Percentiles rank a stretch among this genome's conserved stretches.
Conservation (phyloP, 1,140 invertebrate species). For the Atta cephalotes region DNA sequence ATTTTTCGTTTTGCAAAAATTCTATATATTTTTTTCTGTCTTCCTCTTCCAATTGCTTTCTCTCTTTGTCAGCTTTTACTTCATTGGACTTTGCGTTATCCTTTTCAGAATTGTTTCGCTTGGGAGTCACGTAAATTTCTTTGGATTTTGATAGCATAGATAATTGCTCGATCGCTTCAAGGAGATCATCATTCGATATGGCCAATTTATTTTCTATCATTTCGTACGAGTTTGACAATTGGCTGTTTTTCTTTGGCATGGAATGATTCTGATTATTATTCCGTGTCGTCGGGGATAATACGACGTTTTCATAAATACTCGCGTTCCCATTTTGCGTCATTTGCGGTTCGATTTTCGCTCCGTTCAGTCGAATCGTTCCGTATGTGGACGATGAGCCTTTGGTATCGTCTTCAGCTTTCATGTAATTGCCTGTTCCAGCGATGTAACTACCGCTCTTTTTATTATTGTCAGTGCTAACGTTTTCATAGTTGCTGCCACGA, state of each 20-base stretch:
- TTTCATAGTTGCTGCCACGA: constrained; percentile 79
- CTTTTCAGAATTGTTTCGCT: constrained; percentile 85
- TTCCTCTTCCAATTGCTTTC: constrained; percentile 79
- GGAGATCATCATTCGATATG: constrained; percentile 85
- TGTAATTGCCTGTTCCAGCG: neutral
- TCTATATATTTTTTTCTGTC: constrained; percentile 83
- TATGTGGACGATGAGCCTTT: constrained; percentile 65
- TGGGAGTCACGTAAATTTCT: constrained; percentile 78
- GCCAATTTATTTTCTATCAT: constrained; percentile 85
- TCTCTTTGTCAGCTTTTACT: constrained; percentile 85
- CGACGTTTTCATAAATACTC: constrained; percentile 82
- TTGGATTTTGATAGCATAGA: constrained; percentile 83
- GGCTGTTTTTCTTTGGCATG: constrained; percentile 75
- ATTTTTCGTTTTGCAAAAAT: constrained; percentile 84
- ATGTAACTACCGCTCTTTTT: constrained; percentile 29
- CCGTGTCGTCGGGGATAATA: constrained; percentile 53
- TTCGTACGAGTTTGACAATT: constrained; percentile 78
- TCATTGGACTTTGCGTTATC: constrained; percentile 85
- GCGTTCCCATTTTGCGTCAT: constrained; percentile 76
- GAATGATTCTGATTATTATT: constrained; percentile 75
- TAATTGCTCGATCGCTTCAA: constrained; percentile 84
- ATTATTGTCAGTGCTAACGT: constrained; percentile 70
- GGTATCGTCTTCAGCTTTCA: constrained; percentile 15
- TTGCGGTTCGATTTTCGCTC: constrained; percentile 65
- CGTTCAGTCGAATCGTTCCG: constrained; percentile 76